Evolutionary conservation across 2,113 vertebrate species (phyloP).

Genomic region (Drymodes brunneopygia): DNA sequence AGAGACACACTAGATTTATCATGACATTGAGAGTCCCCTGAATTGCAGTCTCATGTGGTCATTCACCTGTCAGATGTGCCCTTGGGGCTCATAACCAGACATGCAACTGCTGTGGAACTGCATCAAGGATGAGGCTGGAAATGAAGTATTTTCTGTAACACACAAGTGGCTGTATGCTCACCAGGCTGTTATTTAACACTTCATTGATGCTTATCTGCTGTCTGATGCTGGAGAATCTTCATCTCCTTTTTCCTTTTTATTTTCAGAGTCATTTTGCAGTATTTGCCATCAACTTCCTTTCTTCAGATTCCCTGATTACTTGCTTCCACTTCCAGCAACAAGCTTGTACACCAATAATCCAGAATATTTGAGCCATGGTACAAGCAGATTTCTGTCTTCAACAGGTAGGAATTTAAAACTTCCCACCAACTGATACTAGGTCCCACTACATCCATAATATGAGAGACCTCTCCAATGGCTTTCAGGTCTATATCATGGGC

Average conservation of each 20-base stretch:
- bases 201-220: not conserved
- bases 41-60: not conserved
- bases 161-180: not conserved
- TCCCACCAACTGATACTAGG: slow-evolving; percentile 75
- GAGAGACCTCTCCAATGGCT: slow-evolving; percentile 75
- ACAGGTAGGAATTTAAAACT: slow-evolving; percentile 69
- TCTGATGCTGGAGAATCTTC: not conserved
- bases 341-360: slow-evolving; percentile 66
- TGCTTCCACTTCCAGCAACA: slow-evolving; percentile 70
- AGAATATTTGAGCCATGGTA: slow-evolving; percentile 47
- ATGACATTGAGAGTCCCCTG: not conserved
- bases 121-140: not conserved
- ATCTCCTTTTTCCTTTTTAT: not conserved
- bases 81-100: not conserved
- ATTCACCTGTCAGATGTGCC: not conserved
- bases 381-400: slow-evolving; percentile 73
- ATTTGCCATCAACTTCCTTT: slow-evolving; percentile 80
- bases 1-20: not conserved
- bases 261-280: slow-evolving; percentile 81
- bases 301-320: slow-evolving; percentile 63
- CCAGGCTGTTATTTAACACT: not conserved
- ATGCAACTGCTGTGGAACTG: not conserved
- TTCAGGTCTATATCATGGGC: slow-evolving; percentile 67
- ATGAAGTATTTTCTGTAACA: not conserved
- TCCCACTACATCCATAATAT: slow-evolving; percentile 81